phyloP scores from a whole-genome alignment of 2,797 vertebrate genomes.

The Cercopithecus diana region DNA sequence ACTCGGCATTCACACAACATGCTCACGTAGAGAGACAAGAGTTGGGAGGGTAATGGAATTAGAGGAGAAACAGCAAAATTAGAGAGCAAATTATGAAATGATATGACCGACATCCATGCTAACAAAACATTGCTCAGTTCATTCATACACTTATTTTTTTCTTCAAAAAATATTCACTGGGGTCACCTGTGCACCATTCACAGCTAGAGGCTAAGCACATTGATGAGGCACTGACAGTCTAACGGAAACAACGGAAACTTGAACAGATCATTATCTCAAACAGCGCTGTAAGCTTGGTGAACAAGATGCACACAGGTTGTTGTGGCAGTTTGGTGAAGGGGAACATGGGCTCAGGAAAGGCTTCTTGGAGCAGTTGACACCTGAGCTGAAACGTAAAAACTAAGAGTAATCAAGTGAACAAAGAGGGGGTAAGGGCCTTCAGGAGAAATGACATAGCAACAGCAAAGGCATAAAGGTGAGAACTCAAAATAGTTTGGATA shows the following conservation, averaged over 20 bases:
- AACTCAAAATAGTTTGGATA: not conserved
- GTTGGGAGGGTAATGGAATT: conserved; percentile 12
- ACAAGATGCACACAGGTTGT: not conserved
- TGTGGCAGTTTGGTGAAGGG: not conserved
- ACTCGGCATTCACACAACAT: not conserved
- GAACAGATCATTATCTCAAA: not conserved
- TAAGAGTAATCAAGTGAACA: not conserved
- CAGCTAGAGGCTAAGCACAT: not conserved
- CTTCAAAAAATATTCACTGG: conserved; percentile 14
- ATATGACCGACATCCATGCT: not conserved
- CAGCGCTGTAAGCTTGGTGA: not conserved
- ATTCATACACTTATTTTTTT: conserved; percentile 5
- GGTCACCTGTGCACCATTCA: not conserved
- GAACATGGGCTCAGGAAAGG: not conserved
- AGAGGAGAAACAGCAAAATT: conserved; percentile 3
- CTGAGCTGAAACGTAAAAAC: not conserved
- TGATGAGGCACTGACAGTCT: not conserved
- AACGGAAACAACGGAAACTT: not conserved
- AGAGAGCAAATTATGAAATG: conserved; percentile 2
- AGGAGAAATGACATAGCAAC: not conserved
- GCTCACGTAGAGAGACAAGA: not conserved
- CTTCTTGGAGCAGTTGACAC: not conserved
- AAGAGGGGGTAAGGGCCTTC: not conserved
- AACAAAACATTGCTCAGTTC: not conserved
- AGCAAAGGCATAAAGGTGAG: not conserved